A percentile compares a stretch with the other conserved stretches of the same genome.
These are phyloP conservation scores for Iselma pallidipennis DNA, from an alignment of 2,888 invertebrate genomes.

Conservation along the genomic window DNA sequence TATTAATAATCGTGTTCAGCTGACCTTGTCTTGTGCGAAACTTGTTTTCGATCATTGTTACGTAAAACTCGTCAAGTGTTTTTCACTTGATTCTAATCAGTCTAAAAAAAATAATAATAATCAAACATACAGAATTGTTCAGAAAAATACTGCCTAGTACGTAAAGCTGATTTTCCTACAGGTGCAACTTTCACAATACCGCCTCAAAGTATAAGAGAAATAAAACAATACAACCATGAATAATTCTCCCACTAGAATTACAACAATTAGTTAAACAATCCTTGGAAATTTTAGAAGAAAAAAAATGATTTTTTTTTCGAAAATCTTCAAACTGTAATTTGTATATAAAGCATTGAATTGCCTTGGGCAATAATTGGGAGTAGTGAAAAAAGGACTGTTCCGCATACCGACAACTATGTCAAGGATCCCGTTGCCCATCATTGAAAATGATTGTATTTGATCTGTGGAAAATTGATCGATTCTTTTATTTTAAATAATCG, in stretches of 20 bases:
- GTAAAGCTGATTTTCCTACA: no score
- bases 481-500: not conserved
- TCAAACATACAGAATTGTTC: no score
- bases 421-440: conserved; percentile 19
- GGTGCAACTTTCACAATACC: no score
- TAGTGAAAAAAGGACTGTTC: conserved; percentile 19
- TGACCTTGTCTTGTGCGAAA: conserved; percentile 34
- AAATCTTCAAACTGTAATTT: not conserved
- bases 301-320: not conserved
- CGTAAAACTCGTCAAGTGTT: conserved; percentile 17
- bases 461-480: not conserved
- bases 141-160: no score
- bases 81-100: not conserved
- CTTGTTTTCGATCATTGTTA: conserved; percentile 32
- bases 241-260: no score
- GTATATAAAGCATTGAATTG: not conserved
- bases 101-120: no score
- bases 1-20: conserved; percentile 22
- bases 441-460: not conserved
- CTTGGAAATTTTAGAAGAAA: no score
- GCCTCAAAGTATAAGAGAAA: no score
- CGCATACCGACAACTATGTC: conserved; percentile 25
- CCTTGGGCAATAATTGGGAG: conserved; percentile 10
- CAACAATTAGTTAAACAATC: no score
- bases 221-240: no score